Evolutionary conservation across 2,113 vertebrate species (phyloP).

Genomic region (Stigmatopora nigra): DNA sequence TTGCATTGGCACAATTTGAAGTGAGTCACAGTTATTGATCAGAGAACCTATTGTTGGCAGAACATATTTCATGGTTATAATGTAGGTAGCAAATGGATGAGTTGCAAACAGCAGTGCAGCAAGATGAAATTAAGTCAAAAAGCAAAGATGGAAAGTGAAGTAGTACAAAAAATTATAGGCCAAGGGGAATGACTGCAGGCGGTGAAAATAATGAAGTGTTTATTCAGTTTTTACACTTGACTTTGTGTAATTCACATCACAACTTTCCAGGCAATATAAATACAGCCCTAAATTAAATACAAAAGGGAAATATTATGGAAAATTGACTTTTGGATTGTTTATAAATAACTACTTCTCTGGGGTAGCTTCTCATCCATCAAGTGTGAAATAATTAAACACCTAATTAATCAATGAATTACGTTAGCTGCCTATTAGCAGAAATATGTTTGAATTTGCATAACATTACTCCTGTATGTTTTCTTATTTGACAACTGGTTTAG

Average conservation of each 20-base stretch:
- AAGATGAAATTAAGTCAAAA: constrained; percentile 20
- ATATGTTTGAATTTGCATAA: not conserved
- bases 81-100: constrained; percentile 16
- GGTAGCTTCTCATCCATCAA: not conserved
- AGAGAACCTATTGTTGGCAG: constrained; percentile 46
- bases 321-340: not conserved
- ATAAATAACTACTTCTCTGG: not conserved
- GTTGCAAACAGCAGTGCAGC: constrained; percentile 28
- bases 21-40: constrained; percentile 55
- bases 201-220: not conserved
- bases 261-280: not conserved
- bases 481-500: too few species aligned
- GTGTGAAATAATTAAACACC: not conserved
- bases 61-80: constrained; percentile 42
- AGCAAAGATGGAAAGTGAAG: not conserved
- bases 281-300: not conserved
- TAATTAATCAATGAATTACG: not conserved
- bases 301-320: not conserved
- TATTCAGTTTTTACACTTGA: not conserved
- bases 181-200: not conserved
- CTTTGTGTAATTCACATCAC: not conserved
- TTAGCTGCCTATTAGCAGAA: not conserved
- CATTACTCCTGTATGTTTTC: not conserved
- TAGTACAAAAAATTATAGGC: constrained; percentile 2
- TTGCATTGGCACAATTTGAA: constrained; percentile 42